These are phyloP conservation scores for Cephus pygmeus DNA, from an alignment of 2,888 invertebrate genomes.

Conservation along the genomic window DNA sequence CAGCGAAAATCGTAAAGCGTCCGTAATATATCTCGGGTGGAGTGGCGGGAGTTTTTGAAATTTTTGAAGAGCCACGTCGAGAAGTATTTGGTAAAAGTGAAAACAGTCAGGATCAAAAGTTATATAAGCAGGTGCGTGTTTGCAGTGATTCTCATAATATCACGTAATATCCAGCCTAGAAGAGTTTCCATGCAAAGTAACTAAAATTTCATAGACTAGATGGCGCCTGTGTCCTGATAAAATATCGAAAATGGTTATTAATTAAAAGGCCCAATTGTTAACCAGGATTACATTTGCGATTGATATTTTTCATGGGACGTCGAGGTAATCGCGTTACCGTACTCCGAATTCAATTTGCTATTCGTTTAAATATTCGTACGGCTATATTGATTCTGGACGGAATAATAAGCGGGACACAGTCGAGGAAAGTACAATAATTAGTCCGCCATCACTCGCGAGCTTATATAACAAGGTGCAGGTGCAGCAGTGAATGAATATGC, in stretches of 20 bases:
- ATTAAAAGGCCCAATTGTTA: conserved; percentile 58
- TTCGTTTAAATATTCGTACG: conserved; percentile 30
- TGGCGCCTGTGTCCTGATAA: conserved; percentile 19
- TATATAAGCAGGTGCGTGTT: conserved; percentile 14
- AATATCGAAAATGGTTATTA: conserved; percentile 55
- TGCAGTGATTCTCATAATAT: conserved; percentile 25
- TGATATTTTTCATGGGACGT: conserved; percentile 52
- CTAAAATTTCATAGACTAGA: background rate
- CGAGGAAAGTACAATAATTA: conserved; percentile 35
- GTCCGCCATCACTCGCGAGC: conserved; percentile 11
- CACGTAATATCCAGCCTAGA: conserved; percentile 22
- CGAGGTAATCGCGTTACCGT: conserved; percentile 54
- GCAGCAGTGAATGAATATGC: background rate
- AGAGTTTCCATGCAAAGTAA: background rate
- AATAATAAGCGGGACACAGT: conserved; percentile 35
- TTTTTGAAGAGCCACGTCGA: background rate
- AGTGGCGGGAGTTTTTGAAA: background rate
- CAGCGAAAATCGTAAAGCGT: background rate
- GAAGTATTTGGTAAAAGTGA: background rate
- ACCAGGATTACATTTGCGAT: conserved; percentile 57
- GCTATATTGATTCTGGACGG: conserved; percentile 32
- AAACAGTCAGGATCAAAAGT: background rate
- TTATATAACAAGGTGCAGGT: background rate
- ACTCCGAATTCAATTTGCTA: conserved; percentile 56
- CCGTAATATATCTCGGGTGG: background rate